Evolutionary conservation across 2,797 vertebrate genomes (phyloP).

Genomic region (Chrysocyon brachyurus): DNA sequence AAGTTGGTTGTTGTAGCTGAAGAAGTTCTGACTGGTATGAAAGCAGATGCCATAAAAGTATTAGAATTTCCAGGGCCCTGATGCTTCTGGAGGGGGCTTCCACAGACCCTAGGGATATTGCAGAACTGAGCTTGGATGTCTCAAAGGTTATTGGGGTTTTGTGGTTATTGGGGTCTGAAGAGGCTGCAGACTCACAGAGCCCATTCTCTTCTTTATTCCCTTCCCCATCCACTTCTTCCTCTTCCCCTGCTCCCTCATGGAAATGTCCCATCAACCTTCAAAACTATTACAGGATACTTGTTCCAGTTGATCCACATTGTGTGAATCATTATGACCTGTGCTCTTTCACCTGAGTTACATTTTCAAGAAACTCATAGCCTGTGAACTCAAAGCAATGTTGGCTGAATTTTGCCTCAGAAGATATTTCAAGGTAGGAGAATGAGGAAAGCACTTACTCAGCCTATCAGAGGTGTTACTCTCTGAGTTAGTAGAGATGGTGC

Average conservation of each 20-base stretch:
- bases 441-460: neutral
- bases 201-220: fast-evolving
- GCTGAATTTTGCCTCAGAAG: neutral
- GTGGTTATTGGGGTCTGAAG: neutral
- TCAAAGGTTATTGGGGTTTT: no score
- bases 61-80: neutral
- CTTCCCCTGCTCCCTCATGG: neutral
- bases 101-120: neutral
- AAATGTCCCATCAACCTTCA: neutral
- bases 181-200: neutral
- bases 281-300: no score
- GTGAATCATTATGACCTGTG: neutral
- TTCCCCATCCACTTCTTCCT: neutral
- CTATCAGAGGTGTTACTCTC: neutral
- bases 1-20: neutral
- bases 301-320: neutral
- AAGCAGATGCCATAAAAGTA: neutral
- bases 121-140: neutral
- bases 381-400: neutral
- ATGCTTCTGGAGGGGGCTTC: neutral
- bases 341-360: neutral
- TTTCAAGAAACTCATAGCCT: neutral
- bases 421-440: neutral
- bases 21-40: neutral
- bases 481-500: no score